Evolutionary conservation across 2,113 vertebrate species (phyloP).

Genomic region (Cygnus buccinator): DNA sequence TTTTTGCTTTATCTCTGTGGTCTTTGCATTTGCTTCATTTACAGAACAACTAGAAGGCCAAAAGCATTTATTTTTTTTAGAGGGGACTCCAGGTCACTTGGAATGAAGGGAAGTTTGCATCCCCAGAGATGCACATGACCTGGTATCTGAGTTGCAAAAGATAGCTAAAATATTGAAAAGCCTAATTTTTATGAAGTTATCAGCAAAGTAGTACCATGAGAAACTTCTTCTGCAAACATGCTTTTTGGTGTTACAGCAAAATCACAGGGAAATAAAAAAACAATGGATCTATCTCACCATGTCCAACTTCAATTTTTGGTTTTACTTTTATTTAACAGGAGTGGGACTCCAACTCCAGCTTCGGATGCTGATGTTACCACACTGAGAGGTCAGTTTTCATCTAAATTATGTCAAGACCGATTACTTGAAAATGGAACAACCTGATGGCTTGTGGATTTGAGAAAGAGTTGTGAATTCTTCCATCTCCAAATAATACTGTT

Average conservation of each 20-base stretch:
- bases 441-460: neutral
- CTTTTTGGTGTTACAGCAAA: neutral
- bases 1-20: neutral
- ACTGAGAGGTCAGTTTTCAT: slow-evolving; percentile 72
- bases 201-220: neutral
- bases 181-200: neutral
- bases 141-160: neutral
- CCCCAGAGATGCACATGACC: neutral
- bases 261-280: neutral
- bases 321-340: slow-evolving; percentile 42
- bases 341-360: slow-evolving; percentile 63
- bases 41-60: neutral
- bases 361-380: slow-evolving; percentile 61
- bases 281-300: neutral
- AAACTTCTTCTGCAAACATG: neutral
- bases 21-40: neutral
- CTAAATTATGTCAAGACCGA: neutral
- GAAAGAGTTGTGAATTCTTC: neutral
- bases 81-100: neutral
- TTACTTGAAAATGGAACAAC: neutral
- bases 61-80: neutral
- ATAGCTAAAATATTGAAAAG: neutral
- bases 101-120: neutral
- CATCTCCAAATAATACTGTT: neutral
- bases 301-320: slow-evolving; percentile 34